Percentiles rank a stretch among this genome's conserved stretches.
These are phyloP conservation scores for Hippocampus barbouri DNA, from an alignment of 2,113 vertebrate genomes.

Conservation along the genomic window DNA sequence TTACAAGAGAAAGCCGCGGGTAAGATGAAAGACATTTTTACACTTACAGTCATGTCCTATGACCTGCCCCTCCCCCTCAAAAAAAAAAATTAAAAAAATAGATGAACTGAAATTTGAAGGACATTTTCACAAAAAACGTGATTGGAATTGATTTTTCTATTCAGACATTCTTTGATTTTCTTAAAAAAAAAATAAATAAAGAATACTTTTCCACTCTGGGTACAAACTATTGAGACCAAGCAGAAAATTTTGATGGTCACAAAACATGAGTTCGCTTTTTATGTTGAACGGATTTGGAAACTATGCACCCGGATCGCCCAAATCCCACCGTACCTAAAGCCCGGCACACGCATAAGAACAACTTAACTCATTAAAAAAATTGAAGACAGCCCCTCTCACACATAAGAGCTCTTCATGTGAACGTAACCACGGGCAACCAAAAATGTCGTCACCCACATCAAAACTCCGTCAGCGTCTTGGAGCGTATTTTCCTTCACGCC, in stretches of 20 bases:
- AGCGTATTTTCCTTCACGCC: conserved; percentile 9
- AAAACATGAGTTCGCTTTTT: not conserved
- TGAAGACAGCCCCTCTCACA: no score
- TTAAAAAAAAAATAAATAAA: no score
- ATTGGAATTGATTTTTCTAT: not conserved
- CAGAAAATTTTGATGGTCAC: not conserved
- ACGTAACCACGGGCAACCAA: no score
- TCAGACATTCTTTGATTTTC: not conserved
- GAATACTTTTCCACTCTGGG: not conserved
- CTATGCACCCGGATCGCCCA: not conserved
- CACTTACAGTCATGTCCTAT: not conserved
- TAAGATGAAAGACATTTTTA: not conserved
- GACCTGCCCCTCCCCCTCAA: not conserved
- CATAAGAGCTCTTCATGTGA: no score
- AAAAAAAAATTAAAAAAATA: not conserved
- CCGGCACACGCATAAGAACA: not conserved
- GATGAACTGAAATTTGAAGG: not conserved
- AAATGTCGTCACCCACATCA: no score
- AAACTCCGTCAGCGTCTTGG: not conserved
- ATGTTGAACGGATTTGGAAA: not conserved
- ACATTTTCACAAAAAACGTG: not conserved
- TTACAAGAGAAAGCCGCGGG: not conserved
- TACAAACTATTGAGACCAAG: not conserved
- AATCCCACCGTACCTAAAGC: not conserved
- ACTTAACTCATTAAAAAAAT: no score